phyloP scores from a whole-genome alignment of 2,888 invertebrate species.

The Fabriciana adippe region DNA sequence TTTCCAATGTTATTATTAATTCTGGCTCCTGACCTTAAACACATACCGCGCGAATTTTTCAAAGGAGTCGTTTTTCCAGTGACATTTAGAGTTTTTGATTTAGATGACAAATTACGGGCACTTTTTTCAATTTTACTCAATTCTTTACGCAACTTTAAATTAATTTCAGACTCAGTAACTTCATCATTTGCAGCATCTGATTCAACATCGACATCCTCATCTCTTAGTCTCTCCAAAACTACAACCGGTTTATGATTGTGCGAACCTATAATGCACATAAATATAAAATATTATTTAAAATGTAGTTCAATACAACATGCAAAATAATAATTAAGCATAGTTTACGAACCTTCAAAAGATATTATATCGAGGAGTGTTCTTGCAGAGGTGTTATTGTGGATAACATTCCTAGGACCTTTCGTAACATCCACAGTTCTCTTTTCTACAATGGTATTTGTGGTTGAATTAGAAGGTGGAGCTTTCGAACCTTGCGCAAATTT shows the following conservation, averaged over 20 bases:
- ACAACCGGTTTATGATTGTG: constrained; percentile 49
- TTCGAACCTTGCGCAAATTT: constrained; percentile 59
- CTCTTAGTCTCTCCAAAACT: constrained; percentile 42
- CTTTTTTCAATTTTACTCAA: too few relatives aligned
- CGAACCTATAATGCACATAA: constrained; percentile 12
- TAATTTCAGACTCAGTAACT: not conserved
- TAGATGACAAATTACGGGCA: not conserved
- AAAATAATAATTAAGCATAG: not conserved
- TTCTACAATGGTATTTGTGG: constrained; percentile 10
- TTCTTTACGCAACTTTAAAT: not conserved
- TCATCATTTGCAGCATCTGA: not conserved
- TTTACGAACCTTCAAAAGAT: constrained; percentile 16
- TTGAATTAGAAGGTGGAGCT: constrained; percentile 41
- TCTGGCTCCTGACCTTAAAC: not conserved
- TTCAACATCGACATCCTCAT: not conserved
- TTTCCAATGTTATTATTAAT: not conserved
- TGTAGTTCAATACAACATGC: too few relatives aligned
- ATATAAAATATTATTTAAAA: not conserved
- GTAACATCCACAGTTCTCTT: constrained; percentile 10
- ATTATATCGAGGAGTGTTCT: constrained; percentile 25
- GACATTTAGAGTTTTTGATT: not conserved
- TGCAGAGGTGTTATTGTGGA: constrained; percentile 28
- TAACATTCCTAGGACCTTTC: constrained; percentile 24
- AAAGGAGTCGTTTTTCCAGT: not conserved
- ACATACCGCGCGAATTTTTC: not conserved